phyloP scores from a whole-genome alignment of 2,888 invertebrate genomes.

The Melinaea marsaeus region DNA sequence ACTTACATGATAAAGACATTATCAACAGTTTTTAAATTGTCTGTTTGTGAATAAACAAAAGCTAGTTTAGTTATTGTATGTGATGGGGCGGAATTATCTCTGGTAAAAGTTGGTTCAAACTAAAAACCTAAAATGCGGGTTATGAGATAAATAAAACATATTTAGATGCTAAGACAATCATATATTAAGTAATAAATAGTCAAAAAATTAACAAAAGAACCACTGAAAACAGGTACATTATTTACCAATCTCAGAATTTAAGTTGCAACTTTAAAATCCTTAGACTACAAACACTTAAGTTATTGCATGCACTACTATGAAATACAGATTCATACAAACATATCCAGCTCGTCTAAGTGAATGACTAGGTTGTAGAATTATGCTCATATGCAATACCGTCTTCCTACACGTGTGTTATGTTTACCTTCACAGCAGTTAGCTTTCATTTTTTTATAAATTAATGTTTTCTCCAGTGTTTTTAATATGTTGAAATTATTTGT shows the following conservation, averaged over 20 bases:
- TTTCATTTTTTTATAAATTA: neutral
- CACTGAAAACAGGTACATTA: conserved; percentile 76
- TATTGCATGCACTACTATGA: conserved; percentile 73
- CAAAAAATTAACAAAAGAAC: conserved; percentile 77
- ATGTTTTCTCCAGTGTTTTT: neutral
- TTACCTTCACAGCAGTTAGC: conserved; percentile 22
- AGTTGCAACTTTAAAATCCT: conserved; percentile 70
- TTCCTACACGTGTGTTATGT: conserved; percentile 37
- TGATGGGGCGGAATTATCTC: no score
- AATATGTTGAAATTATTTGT: conserved; percentile 33
- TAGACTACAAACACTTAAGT: conserved; percentile 77
- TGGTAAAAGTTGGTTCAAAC: no score
- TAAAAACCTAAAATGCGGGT: neutral
- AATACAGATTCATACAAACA: conserved; percentile 46
- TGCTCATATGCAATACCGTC: conserved; percentile 47
- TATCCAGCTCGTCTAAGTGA: conserved; percentile 67
- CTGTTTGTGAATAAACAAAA: no score
- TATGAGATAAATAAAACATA: conserved; percentile 48
- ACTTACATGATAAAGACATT: neutral
- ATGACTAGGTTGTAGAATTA: conserved; percentile 75
- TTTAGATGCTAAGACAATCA: conserved; percentile 75
- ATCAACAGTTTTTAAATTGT: no score
- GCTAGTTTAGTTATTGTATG: no score
- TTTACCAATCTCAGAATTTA: conserved; percentile 74
- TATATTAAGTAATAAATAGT: conserved; percentile 76